Conservation (phyloP, 1,140 invertebrate species). For the Leptinotarsa texana region DNA sequence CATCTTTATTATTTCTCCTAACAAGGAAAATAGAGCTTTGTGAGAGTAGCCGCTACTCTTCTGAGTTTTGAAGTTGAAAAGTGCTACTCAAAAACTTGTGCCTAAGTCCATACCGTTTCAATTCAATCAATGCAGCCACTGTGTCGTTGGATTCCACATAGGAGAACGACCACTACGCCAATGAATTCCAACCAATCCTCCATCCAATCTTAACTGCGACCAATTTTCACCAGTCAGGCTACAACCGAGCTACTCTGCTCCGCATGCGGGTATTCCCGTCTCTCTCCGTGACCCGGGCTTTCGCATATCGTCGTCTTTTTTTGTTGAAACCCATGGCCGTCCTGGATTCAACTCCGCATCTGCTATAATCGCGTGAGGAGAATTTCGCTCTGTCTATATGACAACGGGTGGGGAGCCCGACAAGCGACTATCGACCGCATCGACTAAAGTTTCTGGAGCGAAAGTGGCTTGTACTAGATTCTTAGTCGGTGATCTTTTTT, state of each 20-base stretch:
- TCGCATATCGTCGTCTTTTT: conserved; percentile 19
- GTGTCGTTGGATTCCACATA: no score
- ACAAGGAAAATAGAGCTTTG: no score
- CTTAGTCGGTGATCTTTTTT: conserved; percentile 5
- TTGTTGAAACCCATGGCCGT: conserved; percentile 16
- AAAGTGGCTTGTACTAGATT: not conserved
- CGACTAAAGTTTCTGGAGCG: not conserved
- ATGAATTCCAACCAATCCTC: conserved; percentile 19
- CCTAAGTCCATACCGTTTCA: no score
- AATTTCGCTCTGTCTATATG: conserved; percentile 14
- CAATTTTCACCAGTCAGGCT: conserved; percentile 20
- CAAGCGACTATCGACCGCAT: not conserved
- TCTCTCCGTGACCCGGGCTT: conserved; percentile 9
- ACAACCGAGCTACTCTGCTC: not conserved
- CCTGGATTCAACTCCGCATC: conserved; percentile 21
- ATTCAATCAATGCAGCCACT: no score
- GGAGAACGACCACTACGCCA: not conserved
- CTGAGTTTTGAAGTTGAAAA: no score
- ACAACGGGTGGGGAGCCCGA: conserved; percentile 9
- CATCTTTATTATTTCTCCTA: no score
- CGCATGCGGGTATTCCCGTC: conserved; percentile 10
- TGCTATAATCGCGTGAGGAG: conserved; percentile 19
- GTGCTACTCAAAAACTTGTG: no score
- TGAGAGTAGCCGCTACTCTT: no score
- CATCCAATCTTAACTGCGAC: conserved; percentile 22